A percentile compares a stretch with the other conserved stretches of the same genome.
Evolutionary conservation across 2,888 invertebrate genomes (phyloP).

Genomic region (Xestobium rufovillosum): DNA sequence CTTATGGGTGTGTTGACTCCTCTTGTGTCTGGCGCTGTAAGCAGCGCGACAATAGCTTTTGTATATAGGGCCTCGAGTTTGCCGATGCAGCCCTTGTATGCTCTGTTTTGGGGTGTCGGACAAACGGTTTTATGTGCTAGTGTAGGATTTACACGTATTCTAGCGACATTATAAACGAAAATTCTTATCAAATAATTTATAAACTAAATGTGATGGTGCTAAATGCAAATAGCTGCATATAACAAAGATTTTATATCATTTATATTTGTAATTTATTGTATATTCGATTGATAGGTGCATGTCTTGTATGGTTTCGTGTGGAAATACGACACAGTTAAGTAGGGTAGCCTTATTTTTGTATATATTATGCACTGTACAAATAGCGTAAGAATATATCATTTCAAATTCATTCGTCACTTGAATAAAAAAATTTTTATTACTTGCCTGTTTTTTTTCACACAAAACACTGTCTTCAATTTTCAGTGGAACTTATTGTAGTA

Average conservation of each 20-base stretch:
- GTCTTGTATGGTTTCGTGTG: constrained; percentile 22
- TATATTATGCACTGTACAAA: constrained; percentile 38
- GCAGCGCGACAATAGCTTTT: constrained; percentile 89
- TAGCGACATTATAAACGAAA: constrained; percentile 57
- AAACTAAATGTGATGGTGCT: constrained; percentile 41
- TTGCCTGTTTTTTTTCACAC: too few relatives aligned
- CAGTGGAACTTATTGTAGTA: too few relatives aligned
- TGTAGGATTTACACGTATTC: constrained; percentile 85
- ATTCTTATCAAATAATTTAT: constrained; percentile 14
- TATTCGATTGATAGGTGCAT: constrained; percentile 15
- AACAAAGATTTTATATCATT: constrained; percentile 28
- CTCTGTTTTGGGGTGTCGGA: constrained; percentile 90
- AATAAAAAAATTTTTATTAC: too few relatives aligned
- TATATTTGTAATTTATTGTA: constrained; percentile 24
- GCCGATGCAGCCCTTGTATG: constrained; percentile 85
- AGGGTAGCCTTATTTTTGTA: constrained; percentile 36
- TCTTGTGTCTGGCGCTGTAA: constrained; percentile 77
- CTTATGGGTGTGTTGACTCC: constrained; percentile 87
- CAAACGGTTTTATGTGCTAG: constrained; percentile 85
- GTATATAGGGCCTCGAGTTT: constrained; percentile 86
- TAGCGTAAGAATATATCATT: constrained; percentile 26
- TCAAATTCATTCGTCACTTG: too few relatives aligned
- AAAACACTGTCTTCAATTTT: too few relatives aligned
- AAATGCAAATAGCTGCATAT: constrained; percentile 22
- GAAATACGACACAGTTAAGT: constrained; percentile 28